phyloP scores from a whole-genome alignment of 2,888 invertebrate genomes.

The Thereva unica region DNA sequence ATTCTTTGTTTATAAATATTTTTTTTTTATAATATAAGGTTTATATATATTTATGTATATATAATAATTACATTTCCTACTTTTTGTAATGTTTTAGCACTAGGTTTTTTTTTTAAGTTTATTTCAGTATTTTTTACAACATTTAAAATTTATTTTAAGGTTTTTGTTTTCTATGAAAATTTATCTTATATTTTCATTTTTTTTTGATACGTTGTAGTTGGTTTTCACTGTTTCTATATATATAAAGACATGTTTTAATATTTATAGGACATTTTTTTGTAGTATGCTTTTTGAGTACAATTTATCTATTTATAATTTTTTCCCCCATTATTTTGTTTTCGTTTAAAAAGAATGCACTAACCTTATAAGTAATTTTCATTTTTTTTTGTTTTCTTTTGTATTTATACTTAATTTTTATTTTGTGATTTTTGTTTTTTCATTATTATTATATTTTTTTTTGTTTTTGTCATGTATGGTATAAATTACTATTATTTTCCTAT shows the following conservation, averaged over 20 bases:
- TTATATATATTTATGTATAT: slow-evolving; percentile 10
- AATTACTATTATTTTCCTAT: too few species aligned
- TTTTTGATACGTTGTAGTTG: slow-evolving; percentile 4
- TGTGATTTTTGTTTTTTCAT: slow-evolving; percentile 25
- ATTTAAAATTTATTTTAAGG: too few species aligned
- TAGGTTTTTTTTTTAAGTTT: too few species aligned
- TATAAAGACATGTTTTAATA: neutral
- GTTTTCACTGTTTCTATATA: neutral
- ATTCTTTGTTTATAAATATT: neutral
- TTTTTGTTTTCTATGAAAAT: neutral
- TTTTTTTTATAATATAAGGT: neutral
- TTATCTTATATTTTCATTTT: neutral
- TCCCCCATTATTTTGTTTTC: neutral
- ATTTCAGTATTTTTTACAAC: too few species aligned
- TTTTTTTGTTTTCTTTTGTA: slow-evolving; percentile 34
- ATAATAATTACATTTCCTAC: slow-evolving; percentile 14
- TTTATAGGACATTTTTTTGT: slow-evolving; percentile 11
- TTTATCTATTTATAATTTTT: slow-evolving; percentile 27
- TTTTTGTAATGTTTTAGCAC: neutral
- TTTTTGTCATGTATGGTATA: slow-evolving; percentile 25
- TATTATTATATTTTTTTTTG: slow-evolving; percentile 33
- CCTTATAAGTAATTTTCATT: slow-evolving; percentile 50
- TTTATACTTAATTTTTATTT: slow-evolving; percentile 38
- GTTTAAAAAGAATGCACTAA: slow-evolving; percentile 53
- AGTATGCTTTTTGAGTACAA: slow-evolving; percentile 35